Evolutionary conservation across 2,113 vertebrate genomes (phyloP), one percentile per base, ranked within the genome.

Genomic region (Engraulis encrasicolus): DNA sequence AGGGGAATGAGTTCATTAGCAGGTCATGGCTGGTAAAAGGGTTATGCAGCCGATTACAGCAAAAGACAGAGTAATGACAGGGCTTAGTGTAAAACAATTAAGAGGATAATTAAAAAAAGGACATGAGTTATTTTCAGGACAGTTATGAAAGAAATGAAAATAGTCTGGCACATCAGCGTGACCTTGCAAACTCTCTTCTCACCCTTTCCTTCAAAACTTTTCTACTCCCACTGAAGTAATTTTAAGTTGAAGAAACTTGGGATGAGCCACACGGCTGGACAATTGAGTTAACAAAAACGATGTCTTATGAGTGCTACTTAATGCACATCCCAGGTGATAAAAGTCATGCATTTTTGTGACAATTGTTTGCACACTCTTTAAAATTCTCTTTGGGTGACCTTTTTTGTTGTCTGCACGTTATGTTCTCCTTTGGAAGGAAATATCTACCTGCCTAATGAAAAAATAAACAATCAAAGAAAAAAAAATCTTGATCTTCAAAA

Each of bases 1-100:
- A 74, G 66, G 66, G 66, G 66, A 34, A 74, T 34, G 66, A 74
- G 66, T 74, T 74, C 66, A 74, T 74, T 74, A 74, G 66, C 23
- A 74, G 27, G 66, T 17, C 66, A 34, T 2, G 15, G 23, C 66
- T 74, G 12, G 27, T 3, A 34, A 36, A 27, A 74, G 66, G 66
- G 27, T 14, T 74, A 74, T 34, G 66, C 66, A 15, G 31, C 66
- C 1, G 66, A 11, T 66, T 66, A 27, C 27, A 74, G 23, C 66
- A 5, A 74, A 71, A 23, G 66, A 74, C 3, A 45, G 9, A 45
- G 40, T 45, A 45, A 45, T 45, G 40, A n/a, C n/a, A n/a, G 23
- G 23, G 66, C 27, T 74, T 74, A 17, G 66, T 34, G 31, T 36
- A 74, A 74, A 31, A 74, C 34, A 34, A 34, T 74, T 74, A 74